A percentile compares a stretch with the other conserved stretches of the same genome.
Conservation (phyloP, 2,888 invertebrate species). For the Drymonia ruficornis region DNA sequence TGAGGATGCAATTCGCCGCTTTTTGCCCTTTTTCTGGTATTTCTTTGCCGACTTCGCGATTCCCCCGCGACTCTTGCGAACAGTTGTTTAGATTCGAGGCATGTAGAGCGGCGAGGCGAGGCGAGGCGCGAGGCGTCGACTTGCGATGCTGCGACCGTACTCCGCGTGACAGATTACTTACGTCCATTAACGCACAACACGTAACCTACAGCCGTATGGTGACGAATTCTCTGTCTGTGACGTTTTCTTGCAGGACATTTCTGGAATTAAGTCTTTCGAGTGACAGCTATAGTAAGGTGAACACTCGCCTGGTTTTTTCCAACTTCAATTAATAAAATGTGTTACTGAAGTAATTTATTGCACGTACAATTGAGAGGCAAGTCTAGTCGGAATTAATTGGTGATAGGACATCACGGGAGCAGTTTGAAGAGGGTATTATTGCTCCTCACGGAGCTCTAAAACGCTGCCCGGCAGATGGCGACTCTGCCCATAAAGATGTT, state of each 20-base stretch:
- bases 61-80: constrained; percentile 35
- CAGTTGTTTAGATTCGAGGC: constrained; percentile 40
- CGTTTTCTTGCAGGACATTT: constrained; percentile 10
- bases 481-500: constrained; percentile 37
- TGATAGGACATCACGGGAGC: constrained; percentile 43
- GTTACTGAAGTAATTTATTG: constrained; percentile 3
- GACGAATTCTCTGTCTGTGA: constrained; percentile 13
- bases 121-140: constrained; percentile 11
- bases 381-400: constrained; percentile 37
- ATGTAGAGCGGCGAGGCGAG: constrained; percentile 22
- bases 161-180: constrained; percentile 38
- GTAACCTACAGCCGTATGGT: constrained; percentile 11
- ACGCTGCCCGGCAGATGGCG: constrained; percentile 52
- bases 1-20: constrained; percentile 42
- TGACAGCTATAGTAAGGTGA: too few relatives aligned
- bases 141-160: constrained; percentile 7
- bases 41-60: constrained; percentile 31
- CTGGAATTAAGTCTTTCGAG: too few relatives aligned
- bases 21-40: constrained; percentile 36
- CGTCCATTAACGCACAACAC: constrained; percentile 40
- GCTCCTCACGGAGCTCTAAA: constrained; percentile 41
- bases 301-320: too few relatives aligned
- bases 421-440: constrained; percentile 44
- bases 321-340: neutral
- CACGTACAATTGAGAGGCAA: constrained; percentile 23